These are phyloP conservation scores for Lysandra coridon DNA, from an alignment of 2,888 invertebrate species.

Conservation along the genomic window DNA sequence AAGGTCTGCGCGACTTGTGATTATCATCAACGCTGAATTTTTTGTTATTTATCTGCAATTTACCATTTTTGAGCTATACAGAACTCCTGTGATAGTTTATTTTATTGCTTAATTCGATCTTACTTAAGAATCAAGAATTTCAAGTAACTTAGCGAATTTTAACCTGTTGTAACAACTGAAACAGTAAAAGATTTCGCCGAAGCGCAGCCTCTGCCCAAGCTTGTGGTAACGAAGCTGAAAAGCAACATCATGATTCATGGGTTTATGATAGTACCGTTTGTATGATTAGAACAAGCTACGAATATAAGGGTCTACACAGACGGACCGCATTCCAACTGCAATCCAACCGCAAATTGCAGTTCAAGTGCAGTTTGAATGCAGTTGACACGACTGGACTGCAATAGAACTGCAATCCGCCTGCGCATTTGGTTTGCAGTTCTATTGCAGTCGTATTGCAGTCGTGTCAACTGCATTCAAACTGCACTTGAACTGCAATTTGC, in stretches of 20 bases:
- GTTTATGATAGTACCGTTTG: not conserved
- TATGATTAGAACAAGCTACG: not conserved
- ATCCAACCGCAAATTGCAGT: no score
- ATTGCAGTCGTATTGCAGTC: no score
- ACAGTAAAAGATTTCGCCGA: not conserved
- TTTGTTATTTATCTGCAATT: not conserved
- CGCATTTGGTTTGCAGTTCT: no score
- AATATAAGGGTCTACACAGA: no score
- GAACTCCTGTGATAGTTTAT: not conserved
- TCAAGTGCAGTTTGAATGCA: no score
- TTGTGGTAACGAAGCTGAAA: not conserved
- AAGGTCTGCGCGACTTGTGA: constrained; percentile 15
- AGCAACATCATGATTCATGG: not conserved
- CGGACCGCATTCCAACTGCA: no score
- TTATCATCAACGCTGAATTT: not conserved
- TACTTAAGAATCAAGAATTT: no score
- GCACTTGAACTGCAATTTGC: no score
- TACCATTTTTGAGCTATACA: not conserved
- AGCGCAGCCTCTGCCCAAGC: not conserved
- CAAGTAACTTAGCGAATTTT: not conserved
- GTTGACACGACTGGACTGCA: no score
- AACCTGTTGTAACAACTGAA: not conserved
- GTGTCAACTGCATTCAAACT: no score
- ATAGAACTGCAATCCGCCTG: no score
- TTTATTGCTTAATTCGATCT: not conserved